Conservation (phyloP, 2,888 invertebrate species). For the Catocala nupta region DNA sequence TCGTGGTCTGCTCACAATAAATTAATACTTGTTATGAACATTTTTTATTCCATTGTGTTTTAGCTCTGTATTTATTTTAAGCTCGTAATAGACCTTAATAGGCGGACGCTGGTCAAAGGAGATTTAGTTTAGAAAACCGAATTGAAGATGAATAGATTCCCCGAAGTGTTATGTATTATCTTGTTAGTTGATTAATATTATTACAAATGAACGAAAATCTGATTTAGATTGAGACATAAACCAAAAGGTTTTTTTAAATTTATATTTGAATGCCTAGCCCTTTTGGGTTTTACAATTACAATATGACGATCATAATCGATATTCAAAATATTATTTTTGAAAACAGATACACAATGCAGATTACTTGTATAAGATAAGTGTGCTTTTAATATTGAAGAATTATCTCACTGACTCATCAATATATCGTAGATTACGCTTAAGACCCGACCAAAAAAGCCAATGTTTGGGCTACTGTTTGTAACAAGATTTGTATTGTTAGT, state of each 20-base stretch:
- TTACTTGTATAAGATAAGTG: constrained; percentile 71
- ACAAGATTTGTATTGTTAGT: constrained; percentile 76
- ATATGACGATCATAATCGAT: constrained; percentile 57
- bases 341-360: constrained; percentile 63
- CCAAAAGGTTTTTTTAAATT: constrained; percentile 6
- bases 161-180: constrained; percentile 22
- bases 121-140: constrained; percentile 57
- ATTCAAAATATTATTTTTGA: constrained; percentile 41
- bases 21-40: constrained; percentile 86
- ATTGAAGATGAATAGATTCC: constrained; percentile 55
- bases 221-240: background rate
- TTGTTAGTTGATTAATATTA: constrained; percentile 20
- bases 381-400: constrained; percentile 62
- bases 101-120: constrained; percentile 83
- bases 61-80: constrained; percentile 79
- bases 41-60: constrained; percentile 83
- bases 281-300: constrained; percentile 18
- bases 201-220: constrained; percentile 6
- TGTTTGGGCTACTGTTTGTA: constrained; percentile 77
- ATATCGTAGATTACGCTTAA: constrained; percentile 64
- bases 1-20: constrained; percentile 82
- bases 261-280: constrained; percentile 11
- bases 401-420: constrained; percentile 71
- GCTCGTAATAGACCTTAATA: constrained; percentile 74
- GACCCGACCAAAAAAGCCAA: constrained; percentile 59